Base-by-base conservation (phyloP, 2,797 vertebrate species). In the Gambusia yucatana region DNA sequence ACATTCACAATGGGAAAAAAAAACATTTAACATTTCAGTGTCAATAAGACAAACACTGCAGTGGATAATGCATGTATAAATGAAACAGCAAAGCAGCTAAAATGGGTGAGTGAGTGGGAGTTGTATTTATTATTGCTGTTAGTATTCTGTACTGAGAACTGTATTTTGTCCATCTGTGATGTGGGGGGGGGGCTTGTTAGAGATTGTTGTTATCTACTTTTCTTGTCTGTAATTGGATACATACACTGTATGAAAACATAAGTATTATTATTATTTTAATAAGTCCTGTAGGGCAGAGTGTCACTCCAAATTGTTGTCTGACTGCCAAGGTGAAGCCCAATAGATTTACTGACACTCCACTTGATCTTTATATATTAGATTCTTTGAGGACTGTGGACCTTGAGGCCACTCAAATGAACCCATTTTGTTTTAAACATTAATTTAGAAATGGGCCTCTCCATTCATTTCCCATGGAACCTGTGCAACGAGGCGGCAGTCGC, bases 141-240 rank as follows among this genome's bases (percentile, higher is more conserved):
- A 71, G 83, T 79, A 55, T 77, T 81, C 39, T 67, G 71, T 9
- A 14, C 67, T 63, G 63, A 86, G 50, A 48, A 67, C 65, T 84
- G 81, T 81, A 72, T 84, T 82, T 67, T 67, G 59, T 84, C 77
- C 76, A 41, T 84, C 77, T 80, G 22, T 72, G 73, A 77, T 77
- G 43, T 5, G 6, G 4, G 55, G 41, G n/a, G 46, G 9, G 48
- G 20, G 20, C 36, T 39, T 67, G 44, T 16, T 69, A 76, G 36
- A 36, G 30, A 76, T 47, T 22, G 57, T n/a, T 78, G 30, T 70
- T 77, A 72, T 85, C 83, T 80, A 78, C 46, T 48, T 50, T 74
- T 10, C 80, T 80, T 72, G 77, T 72, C 22, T 59, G 36, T 65
- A 77, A 82, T 82, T n/a, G 5, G 72, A 73, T 48, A 59, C 75